phyloP scores from a whole-genome alignment of 2,888 invertebrate species.

The Apeira syringaria region DNA sequence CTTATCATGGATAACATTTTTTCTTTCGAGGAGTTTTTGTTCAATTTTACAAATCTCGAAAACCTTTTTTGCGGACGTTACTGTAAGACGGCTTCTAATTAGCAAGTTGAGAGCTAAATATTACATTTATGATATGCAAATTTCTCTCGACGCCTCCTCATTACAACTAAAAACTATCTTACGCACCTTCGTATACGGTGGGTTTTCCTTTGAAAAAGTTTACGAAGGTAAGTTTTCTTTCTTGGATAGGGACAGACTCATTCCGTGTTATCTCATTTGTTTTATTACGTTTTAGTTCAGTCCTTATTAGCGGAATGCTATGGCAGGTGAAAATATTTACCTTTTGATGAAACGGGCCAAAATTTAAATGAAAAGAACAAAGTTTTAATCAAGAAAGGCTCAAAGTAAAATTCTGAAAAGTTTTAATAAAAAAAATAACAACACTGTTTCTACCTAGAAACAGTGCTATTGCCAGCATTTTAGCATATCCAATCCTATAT shows the following conservation, averaged over 20 bases:
- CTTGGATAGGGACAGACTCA: constrained; percentile 43
- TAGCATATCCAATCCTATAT: too few relatives aligned
- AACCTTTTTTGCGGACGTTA: constrained; percentile 50
- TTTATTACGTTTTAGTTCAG: constrained; percentile 43
- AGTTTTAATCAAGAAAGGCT: neutral
- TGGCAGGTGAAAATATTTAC: constrained; percentile 18
- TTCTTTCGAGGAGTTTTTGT: too few relatives aligned
- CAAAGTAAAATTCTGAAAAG: neutral
- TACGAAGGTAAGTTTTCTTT: constrained; percentile 46
- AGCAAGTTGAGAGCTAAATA: constrained; percentile 81
- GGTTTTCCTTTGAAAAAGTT: constrained; percentile 31
- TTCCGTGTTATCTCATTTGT: constrained; percentile 53
- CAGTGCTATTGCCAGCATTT: too few relatives aligned
- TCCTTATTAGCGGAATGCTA: constrained; percentile 29
- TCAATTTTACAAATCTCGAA: neutral
- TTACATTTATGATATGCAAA: constrained; percentile 82
- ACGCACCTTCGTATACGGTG: constrained; percentile 39
- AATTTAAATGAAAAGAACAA: neutral
- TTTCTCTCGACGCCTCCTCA: constrained; percentile 51
- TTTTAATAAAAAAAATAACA: too few relatives aligned
- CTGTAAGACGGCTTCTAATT: constrained; percentile 74
- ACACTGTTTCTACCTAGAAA: too few relatives aligned
- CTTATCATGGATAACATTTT: too few relatives aligned
- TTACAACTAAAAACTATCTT: constrained; percentile 50
- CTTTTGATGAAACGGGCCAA: constrained; percentile 3